Conservation (phyloP, 1,140 invertebrate species). For the Drosophila murphyi region DNA sequence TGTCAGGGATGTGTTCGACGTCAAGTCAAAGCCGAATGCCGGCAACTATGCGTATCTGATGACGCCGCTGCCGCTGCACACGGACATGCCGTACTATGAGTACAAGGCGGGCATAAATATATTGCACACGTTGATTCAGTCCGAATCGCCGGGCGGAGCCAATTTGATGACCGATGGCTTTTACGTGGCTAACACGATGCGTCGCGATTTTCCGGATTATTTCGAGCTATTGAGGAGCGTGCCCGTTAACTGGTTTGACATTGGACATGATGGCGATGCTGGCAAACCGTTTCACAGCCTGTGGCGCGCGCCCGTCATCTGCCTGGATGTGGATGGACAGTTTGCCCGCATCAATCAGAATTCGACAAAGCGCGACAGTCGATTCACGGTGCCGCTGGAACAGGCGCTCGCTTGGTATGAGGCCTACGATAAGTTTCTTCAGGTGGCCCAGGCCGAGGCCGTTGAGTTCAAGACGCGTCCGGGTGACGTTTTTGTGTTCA, state of each 20-base stretch:
- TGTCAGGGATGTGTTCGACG: slow-evolving; percentile 86
- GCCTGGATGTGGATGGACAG: slow-evolving; percentile 85
- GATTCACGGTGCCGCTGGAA: slow-evolving; percentile 86
- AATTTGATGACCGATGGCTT: slow-evolving; percentile 88
- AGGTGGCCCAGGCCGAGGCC: slow-evolving; percentile 85
- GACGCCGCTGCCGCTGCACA: slow-evolving; percentile 88
- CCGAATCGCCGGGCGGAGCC: slow-evolving; percentile 86
- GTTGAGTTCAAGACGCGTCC: slow-evolving; percentile 87
- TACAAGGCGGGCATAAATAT: slow-evolving; percentile 89
- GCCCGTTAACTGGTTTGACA: slow-evolving; percentile 89
- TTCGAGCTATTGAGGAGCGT: slow-evolving; percentile 86
- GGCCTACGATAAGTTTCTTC: slow-evolving; percentile 86
- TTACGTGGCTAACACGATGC: slow-evolving; percentile 86
- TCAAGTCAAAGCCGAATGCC: slow-evolving; percentile 87
- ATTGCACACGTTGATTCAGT: slow-evolving; percentile 89
- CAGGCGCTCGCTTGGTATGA: slow-evolving; percentile 87
- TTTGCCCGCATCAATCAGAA: slow-evolving; percentile 88
- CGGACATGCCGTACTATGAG: slow-evolving; percentile 90
- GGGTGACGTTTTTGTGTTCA: slow-evolving; percentile 88
- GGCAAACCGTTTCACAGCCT: slow-evolving; percentile 87
- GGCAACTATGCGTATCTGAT: slow-evolving; percentile 90
- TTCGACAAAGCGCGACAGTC: slow-evolving; percentile 88
- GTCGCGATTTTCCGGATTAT: slow-evolving; percentile 85
- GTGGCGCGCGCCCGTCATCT: slow-evolving; percentile 87
- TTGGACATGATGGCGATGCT: slow-evolving; percentile 86